Base-by-base conservation (phyloP, 2,797 vertebrate genomes). In the Sorex maritimensis region DNA sequence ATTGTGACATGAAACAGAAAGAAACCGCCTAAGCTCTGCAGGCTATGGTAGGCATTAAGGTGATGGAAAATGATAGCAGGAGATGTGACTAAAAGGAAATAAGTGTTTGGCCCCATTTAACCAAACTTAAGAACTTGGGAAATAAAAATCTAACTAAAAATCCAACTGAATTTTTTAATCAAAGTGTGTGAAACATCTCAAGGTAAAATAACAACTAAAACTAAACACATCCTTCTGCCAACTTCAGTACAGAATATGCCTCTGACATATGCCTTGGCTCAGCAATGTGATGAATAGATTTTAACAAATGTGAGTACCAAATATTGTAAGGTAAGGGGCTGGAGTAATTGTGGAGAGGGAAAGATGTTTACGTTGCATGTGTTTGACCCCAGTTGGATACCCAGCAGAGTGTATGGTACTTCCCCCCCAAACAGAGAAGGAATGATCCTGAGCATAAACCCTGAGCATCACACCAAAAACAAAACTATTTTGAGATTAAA, bases 161-260 rank as follows among this genome's bases (percentile, higher is more conserved):
- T 44, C 41, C 41, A 44, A 44, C 7, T 44, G 41, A 44, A 44
- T 44, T 41, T 4, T 11, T 41, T 9, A 83, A 67, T 38, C 9
- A 83, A 83, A 94, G 28, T 67, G 26, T 86, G 23, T 58, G 4
- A 23, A 87, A 67, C 13, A 34, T 79, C 13, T n/a, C 67, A 58
- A 78, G 79, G 10, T 73, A 73, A 46, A 55, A 21, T 78, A 30
- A 52, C 81, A 69, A 67, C 5, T 24, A 44, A 38, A 72, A 19
- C 44, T 67, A 79, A 65, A 83, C 41, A 73, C 58, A 61, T 61
- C 67, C 0, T 17, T 74, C 7, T 17, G 6, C 17, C 9, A 19
- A 34, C 41, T n/a, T 46, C 6, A 65, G 72, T n/a, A 67, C 21
- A 67, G 4, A 87, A n/a, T 55, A 21, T 72, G 38, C 15, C 34